A percentile compares a stretch with the other conserved stretches of the same genome.
phyloP scores from a whole-genome alignment of 2,888 invertebrate genomes.

The Listrodromus nycthemerus region DNA sequence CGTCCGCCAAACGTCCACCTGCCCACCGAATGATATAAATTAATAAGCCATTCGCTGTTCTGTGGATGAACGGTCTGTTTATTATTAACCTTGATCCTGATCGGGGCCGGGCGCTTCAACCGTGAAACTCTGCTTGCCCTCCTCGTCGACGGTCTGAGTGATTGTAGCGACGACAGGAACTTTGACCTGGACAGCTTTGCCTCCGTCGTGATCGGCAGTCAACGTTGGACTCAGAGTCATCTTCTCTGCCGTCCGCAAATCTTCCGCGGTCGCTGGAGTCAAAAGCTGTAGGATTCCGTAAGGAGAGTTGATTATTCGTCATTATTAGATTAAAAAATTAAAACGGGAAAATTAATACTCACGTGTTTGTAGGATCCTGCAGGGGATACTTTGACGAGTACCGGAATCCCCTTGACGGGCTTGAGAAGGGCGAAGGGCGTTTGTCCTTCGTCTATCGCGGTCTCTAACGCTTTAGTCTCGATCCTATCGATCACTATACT shows the following conservation, averaged over 20 bases:
- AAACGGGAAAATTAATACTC: constrained; percentile 78
- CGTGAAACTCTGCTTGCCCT: constrained; percentile 85
- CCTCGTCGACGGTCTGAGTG: constrained; percentile 85
- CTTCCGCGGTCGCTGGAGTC: constrained; percentile 90
- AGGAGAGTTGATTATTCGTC: constrained; percentile 1
- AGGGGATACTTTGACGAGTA: constrained; percentile 88
- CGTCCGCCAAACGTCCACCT: too few relatives aligned
- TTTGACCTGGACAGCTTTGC: constrained; percentile 86
- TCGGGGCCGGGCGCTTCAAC: constrained; percentile 85
- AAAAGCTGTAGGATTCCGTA: constrained; percentile 85
- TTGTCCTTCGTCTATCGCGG: constrained; percentile 88
- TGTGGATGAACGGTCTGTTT: neutral
- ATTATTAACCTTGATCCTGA: constrained; percentile 78
- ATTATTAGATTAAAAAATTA: neutral
- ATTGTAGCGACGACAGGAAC: constrained; percentile 88
- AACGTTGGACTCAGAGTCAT: constrained; percentile 83
- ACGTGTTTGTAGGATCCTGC: constrained; percentile 83
- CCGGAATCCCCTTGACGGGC: constrained; percentile 88
- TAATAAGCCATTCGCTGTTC: too few relatives aligned
- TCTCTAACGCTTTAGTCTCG: constrained; percentile 89
- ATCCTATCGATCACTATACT: constrained; percentile 90
- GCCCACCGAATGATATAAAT: too few relatives aligned
- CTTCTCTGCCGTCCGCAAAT: constrained; percentile 88
- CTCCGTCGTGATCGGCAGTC: constrained; percentile 78
- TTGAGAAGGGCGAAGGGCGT: constrained; percentile 90